Evolutionary conservation across 2,888 invertebrate genomes (phyloP), one percentile per base, ranked within the genome.

Genomic region (Dicranocentrus wangi): DNA sequence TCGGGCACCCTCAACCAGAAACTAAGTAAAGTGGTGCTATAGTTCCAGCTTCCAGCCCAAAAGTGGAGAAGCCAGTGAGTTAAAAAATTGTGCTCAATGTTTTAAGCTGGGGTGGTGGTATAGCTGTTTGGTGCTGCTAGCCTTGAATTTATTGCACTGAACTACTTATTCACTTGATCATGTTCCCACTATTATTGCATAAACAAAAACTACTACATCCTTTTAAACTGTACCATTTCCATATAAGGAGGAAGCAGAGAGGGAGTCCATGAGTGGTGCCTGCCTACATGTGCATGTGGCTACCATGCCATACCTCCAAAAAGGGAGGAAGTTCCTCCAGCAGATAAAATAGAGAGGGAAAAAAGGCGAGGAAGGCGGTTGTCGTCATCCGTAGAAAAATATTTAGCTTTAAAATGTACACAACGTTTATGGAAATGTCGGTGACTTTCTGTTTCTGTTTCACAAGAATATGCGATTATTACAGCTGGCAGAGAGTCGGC

Each of bases 381-480:
- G 80, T 73, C 71, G 66, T 80, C 47, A 55, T 73, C 60, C 60
- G 32, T 68, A 43, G 70, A 70, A 73, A 79, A 72, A 80, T 76
- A 80, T 76, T 80, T 80, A 68, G 76, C 80, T 82, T 82, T 77
- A 76, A 82, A 80, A 80, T 80, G 73, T 72, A 65, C 58, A 69
- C 69, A 82, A 75, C 79, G 75, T 80, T 80, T 82, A 82, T 79
- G 82, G 70, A 70, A 79, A 75, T 82, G 70, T 79, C 75, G 70
- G 79, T 75, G 78, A 79, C 79, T 72, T 68, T 80, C 68, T 80
- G 55, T 63, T 25, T 68, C 66, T 43, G 7, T n/a, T 47, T 47
- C 27, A 42, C 19, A 43, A 43, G 71, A 60, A 51, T 25, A 70
- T 58, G 61, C 32, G 60, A 60, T 71, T 71, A 70, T 63, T 69